Base-by-base conservation (phyloP, 2,888 invertebrate genomes). In the Carabus problematicus region DNA sequence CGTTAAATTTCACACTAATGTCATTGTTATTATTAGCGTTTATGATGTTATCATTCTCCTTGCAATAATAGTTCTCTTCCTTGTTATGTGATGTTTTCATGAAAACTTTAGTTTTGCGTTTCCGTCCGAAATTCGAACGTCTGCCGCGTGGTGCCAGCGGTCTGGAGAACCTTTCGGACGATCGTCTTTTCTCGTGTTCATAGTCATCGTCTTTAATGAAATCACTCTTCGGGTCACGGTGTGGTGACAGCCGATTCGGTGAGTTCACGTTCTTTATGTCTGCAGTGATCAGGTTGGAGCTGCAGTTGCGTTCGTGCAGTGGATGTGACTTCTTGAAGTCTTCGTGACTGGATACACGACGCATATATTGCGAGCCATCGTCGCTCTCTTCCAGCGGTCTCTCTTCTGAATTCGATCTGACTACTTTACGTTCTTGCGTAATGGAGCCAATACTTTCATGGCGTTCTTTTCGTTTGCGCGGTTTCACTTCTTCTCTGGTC, bases 291-390 rank as follows among this genome's bases (percentile, higher is more conserved):
- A 79, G 55, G 29, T 60, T 60, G 18, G 29, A 29, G 12, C 19
- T 77, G 19, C 73, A 73, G 16, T 75, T 73, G 62, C 78, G 78
- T 72, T 80, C 78, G 70, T 79, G 80, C 40, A 79, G 74, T 43
- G 79, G 80, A 66, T 75, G 76, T 11, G 67, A 63, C 73, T 80
- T 81, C 72, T 83, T 83, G 75, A 88, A 87, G 77, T 88, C 87
- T 77, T 88, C 88, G 78, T 87, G 87, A 71, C 87, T 88, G 72
- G 86, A 86, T n/a, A 88, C 88, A 74, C 87, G 83, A 66, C 87
- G 81, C 43, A 88, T 87, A 64, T 79, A 79, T 66, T 77, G 78
- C 18, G 73, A 72, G 9, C 63, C 70, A 43, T 58, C 74, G 60
- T 72, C 75, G 19, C 75, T 76, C 49, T 83, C 82, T 63, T 76